phyloP scores from a whole-genome alignment of 2,113 vertebrate genomes.

The Gnathonemus echidnorhynchus region DNA sequence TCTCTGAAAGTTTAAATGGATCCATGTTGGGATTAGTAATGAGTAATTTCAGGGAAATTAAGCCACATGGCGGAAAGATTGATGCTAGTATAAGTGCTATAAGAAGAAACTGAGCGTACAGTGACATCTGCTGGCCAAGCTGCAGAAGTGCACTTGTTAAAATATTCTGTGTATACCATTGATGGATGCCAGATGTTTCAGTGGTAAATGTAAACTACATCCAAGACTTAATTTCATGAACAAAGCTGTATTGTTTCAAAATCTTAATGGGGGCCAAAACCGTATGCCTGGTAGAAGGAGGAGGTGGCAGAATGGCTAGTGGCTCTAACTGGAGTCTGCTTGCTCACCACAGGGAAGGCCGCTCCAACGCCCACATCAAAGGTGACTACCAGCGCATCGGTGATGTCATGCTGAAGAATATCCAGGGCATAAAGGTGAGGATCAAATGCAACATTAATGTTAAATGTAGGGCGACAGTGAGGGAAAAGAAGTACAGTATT shows the following conservation, averaged over 20 bases:
- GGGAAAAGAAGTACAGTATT: neutral
- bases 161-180: neutral
- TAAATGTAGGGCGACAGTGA: neutral
- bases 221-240: neutral
- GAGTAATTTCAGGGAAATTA: constrained; percentile 4
- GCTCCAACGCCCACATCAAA: constrained; percentile 87
- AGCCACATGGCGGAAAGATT: neutral
- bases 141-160: neutral
- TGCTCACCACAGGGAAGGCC: constrained; percentile 77
- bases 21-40: neutral
- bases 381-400: constrained; percentile 91
- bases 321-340: neutral
- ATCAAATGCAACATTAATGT: neutral
- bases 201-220: neutral
- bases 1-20: neutral
- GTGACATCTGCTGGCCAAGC: constrained; percentile 56
- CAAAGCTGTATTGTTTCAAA: neutral
- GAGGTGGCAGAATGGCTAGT: neutral
- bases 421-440: constrained; percentile 84
- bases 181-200: neutral
- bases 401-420: constrained; percentile 88
- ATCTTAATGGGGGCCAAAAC: neutral
- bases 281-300: neutral
- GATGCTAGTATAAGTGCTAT: neutral
- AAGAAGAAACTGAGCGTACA: constrained; percentile 24